Evolutionary conservation across 2,113 vertebrate species (phyloP).

Genomic region (Sakesphorus luctuosus): DNA sequence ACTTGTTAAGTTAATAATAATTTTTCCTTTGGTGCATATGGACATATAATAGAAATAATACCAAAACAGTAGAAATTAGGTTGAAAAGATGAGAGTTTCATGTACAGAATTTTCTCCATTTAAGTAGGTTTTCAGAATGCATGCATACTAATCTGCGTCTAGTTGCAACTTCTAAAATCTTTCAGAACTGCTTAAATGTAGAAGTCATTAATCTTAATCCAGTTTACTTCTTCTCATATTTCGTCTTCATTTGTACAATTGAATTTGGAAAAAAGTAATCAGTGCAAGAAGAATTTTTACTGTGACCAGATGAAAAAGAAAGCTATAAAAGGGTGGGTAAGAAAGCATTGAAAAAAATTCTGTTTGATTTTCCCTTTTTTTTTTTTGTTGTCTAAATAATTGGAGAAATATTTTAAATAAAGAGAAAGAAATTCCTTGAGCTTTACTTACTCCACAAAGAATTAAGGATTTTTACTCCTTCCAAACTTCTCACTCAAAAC

Average conservation of each 20-base stretch:
- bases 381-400: not conserved
- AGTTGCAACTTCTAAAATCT: not conserved
- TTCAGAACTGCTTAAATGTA: not conserved
- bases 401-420: not conserved
- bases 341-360: not conserved
- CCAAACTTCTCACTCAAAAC: not conserved
- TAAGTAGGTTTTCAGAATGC: not conserved
- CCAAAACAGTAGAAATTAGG: not conserved
- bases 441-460: not conserved
- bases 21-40: not conserved
- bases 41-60: not conserved
- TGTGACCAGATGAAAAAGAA: not conserved
- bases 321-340: not conserved
- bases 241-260: not conserved
- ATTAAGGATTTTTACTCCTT: not conserved
- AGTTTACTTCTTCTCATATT: not conserved
- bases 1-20: not conserved
- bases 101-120: not conserved
- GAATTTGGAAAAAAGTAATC: not conserved
- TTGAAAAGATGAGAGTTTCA: not conserved
- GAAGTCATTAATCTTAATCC: not conserved
- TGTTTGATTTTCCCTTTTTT: fast-evolving
- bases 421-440: not conserved
- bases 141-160: not conserved
- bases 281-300: not conserved